Evolutionary conservation across 2,113 vertebrate genomes (phyloP), one percentile per base, ranked within the genome.

Genomic region (Panthera uncia): DNA sequence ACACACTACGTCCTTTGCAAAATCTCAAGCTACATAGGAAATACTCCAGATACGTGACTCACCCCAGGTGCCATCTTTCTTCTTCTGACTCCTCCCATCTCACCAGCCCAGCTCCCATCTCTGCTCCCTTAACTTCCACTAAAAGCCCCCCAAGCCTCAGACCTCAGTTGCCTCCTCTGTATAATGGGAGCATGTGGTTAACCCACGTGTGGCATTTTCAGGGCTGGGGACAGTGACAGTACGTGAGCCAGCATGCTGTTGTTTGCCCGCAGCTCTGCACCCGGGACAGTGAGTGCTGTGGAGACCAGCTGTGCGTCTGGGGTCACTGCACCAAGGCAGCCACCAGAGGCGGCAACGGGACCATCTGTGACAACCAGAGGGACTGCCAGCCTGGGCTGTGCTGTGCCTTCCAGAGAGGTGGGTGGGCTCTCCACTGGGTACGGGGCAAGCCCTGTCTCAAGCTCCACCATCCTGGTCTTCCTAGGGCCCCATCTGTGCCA

Each of bases 371-470:
- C 80, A 98, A 96, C 97, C 99, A 99, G 97, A 98, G 97, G 0
- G 99, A 99, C 97, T 99, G 99, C 98, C 99, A 95, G 88, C 96
- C 98, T 0, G 99, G 99, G 1, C 99, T 99, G 23, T 99, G 99
- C 98, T 99, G 99, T 91, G 99, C 99, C 76, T 99, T 99, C 76
- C 99, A 99, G 94, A 99, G 98, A 99, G 99, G 99, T 99, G 98
- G 73, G 41, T 73, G 2, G 74, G 4, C 1, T 84, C 50, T 52
- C 55, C 31, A 2, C 50, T 36, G 12, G 31, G 50, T 13, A 25
- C 27, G 23, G 85, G 6, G 19, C 61, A 65, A 69, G 61, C 50
- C 38, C 23, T 27, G 3, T 18, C 23, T 38, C 27, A 10, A 2
- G 18, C 23, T 12, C 41, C 29, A 14, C 13, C 3, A 13, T 8